Base-by-base conservation (phyloP, 2,888 invertebrate genomes). In the Cenopis cana region DNA sequence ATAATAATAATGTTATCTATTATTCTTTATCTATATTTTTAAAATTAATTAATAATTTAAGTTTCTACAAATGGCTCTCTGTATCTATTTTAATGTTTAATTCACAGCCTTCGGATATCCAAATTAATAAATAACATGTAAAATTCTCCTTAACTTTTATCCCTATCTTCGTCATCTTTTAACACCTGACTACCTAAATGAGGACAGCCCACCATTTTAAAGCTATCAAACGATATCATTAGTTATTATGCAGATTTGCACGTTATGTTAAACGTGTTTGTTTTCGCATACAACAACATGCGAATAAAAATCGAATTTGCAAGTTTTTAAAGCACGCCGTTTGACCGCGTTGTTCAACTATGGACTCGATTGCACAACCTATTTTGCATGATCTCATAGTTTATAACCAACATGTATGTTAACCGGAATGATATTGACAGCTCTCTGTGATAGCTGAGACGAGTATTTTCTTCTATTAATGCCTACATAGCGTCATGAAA, bases 331-430 rank as follows among this genome's bases (percentile, higher is more conserved):
- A 14, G 14, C 0, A 54, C 29, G 24, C 52, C 18, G 33, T 20
- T 12, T 52, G 59, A 68, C 68, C 59, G 17, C 17, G 18, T 29
- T 60, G 38, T 17, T 29, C 18, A 54, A 59, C 41, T 18, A 38
- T 50, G 41, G 38, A 24, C 17, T 52, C 24, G 29, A 41, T 52
- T 54, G 52, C 68, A 60, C 59, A 50, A 52, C 41, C 38, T 59
- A 52, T 38, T 38, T 38, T 52, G 50, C 68, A 52, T 56, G 55
- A 55, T 46, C 29, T 46, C 46, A 24, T 46, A 55, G 17, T 18
- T 17, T n/a, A n/a, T n/a, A 11, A 52, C 50, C 52, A 33, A 20
- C 52, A 24, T 29, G 54, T 24, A 14, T n/a, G 29, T 8, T 33
- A 8, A 55, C 9, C 29, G n/a, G 8, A 55, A n/a, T 29, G 20